These are phyloP conservation scores for Craniophora ligustri DNA, from an alignment of 2,888 invertebrate genomes.

Conservation along the genomic window DNA sequence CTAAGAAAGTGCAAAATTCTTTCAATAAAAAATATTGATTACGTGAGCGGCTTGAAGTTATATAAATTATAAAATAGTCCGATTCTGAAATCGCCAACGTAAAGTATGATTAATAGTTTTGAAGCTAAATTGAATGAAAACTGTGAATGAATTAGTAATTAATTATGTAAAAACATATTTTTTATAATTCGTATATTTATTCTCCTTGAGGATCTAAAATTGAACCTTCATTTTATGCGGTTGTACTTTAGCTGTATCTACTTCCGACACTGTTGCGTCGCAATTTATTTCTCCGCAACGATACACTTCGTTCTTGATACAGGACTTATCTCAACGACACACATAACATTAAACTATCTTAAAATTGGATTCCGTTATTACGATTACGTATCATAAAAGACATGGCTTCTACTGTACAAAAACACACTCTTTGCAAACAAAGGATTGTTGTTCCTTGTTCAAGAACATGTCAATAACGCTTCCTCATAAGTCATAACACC, in stretches of 20 bases:
- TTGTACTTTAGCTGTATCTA: not conserved
- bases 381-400: not conserved
- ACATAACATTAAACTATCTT: conserved; percentile 15
- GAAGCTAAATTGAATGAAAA: no score
- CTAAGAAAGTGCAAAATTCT: no score
- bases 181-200: no score
- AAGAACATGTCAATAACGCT: conserved; percentile 4
- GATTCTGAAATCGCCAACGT: no score
- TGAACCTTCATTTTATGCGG: not conserved
- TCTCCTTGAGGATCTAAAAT: no score
- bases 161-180: no score
- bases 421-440: conserved; percentile 20
- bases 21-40: no score
- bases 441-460: conserved; percentile 12
- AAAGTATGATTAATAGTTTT: no score
- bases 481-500: no score
- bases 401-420: conserved; percentile 2
- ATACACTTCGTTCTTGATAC: not conserved
- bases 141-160: no score
- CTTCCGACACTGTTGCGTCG: conserved; percentile 8
- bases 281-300: not conserved
- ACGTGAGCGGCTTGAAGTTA: no score
- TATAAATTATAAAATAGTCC: no score
- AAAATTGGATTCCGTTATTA: conserved; percentile 7
- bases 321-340: not conserved